Evolutionary conservation across 2,113 vertebrate species (phyloP), one percentile per base, ranked within the genome.

Genomic region (Ictalurus punctatus): DNA sequence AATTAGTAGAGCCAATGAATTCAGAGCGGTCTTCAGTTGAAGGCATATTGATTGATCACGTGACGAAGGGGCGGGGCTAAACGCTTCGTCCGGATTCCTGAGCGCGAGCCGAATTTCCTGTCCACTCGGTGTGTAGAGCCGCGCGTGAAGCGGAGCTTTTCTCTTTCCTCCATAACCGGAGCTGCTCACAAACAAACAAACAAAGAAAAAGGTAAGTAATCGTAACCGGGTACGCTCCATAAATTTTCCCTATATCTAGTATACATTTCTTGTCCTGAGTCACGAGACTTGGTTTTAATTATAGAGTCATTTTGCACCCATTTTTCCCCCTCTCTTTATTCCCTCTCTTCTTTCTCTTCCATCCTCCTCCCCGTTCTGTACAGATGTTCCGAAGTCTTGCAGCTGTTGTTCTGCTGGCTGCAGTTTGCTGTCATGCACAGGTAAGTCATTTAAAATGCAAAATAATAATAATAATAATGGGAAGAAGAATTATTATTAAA

Each of bases 321-420:
- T 58, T n/a, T 19, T 71, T 14, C 25, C 34, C 48, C 48, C 44
- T 48, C 54, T 17, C 59, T 71, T 73, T 83, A 65, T 87, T 63
- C 92, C 88, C n/a, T 9, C 91, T n/a, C 87, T 92, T 90, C 71
- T 59, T 90, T 67, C 69, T 85, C 59, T 48, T 12, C 86, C 59
- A 54, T 48, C 37, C 52, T 56, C n/a, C 73, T 59, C 63, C 80
- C 40, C 25, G 17, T 56, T n/a, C 83, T 52, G 44, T 83, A 19
- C 78, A 96, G 95, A 96, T 96, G 95, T 96, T 93, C 44, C 92
- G 91, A 90, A 93, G 94, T 91, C 90, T 93, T 73, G 89, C 94
- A 5, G 93, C 85, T 89, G 92, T 95, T 61, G 85, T 95, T 13
- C 90, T 95, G 91, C 92, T 96, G 67, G 92, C 93, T 76, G 85